Evolutionary conservation across 2,113 vertebrate species (phyloP), one percentile per base, ranked within the genome.

Genomic region (Tetrax tetrax): DNA sequence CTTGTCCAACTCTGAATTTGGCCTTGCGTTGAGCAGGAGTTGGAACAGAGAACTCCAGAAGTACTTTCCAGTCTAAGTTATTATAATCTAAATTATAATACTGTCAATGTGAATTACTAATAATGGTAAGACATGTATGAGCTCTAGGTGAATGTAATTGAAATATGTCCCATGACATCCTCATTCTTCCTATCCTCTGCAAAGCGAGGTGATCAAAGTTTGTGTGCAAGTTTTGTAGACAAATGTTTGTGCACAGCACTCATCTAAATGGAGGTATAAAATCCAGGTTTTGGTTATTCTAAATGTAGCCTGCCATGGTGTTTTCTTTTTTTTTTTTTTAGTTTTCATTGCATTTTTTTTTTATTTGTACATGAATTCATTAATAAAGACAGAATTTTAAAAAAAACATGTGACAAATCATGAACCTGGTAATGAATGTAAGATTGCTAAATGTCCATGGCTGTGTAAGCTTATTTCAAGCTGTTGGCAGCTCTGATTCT

Each of bases 291-390:
- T 90, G 41, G 7, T 71, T 83, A n/a, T 63, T 86, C n/a, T 54
- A 88, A 90, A 63, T 63, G 47, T 22, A 90, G n/a, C 23, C 75
- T 66, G 17, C 17, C 41, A 43, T 15, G 57, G 45, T 21, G 4
- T 10, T 65, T 43, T 11, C 12, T 19, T 48, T 9, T 48, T 71
- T 15, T 12, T 22, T n/a, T 31, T 57, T 77, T n/a, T 75, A 61
- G 48, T 71, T 86, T 89, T 83, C 74, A 48, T 70, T 81, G 59
- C 21, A 78, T 80, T 94, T 97, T 96, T 97, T 96, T 38, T 89
- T 95, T 31, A 78, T 87, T 83, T 66, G 27, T 60, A 31, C 65
- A 79, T 70, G 83, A 92, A 89, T 90, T 70, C 79, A 68, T 43
- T 94, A 64, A 84, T 31, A 77, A 70, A 56, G 71, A 95, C 45